Percentiles rank a stretch among this genome's conserved stretches.
Conservation (phyloP, 2,888 invertebrate species). For the Drosophila cyrtoloma region DNA sequence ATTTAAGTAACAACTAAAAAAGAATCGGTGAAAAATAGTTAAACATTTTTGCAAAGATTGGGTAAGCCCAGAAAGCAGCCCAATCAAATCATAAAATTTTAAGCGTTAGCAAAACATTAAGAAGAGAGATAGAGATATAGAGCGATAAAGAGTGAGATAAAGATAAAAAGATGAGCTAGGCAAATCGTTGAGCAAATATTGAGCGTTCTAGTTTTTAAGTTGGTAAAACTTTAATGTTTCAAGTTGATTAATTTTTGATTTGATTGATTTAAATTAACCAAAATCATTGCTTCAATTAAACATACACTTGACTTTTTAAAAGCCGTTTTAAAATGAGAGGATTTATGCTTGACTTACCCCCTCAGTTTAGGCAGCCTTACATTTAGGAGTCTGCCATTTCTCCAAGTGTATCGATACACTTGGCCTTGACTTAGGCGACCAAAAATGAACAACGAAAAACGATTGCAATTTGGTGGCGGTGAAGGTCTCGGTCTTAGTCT, state of each 20-base stretch:
- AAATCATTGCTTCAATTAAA: not conserved
- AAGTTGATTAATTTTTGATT: not conserved
- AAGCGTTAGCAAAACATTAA: too few species aligned
- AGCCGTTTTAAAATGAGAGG: not conserved
- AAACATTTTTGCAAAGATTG: too few species aligned
- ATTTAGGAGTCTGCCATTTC: not conserved
- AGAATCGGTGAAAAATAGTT: too few species aligned
- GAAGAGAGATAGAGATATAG: not conserved
- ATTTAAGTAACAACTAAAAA: not conserved
- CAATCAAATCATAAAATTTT: too few species aligned
- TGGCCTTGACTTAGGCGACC: slow-evolving; percentile 50
- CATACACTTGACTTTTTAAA: not conserved
- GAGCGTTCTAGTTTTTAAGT: not conserved
- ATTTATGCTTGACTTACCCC: not conserved
- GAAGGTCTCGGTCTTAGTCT: slow-evolving; percentile 52
- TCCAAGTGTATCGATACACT: slow-evolving; percentile 6
- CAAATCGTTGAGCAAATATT: not conserved
- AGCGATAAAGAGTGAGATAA: not conserved
- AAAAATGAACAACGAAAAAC: slow-evolving; percentile 19
- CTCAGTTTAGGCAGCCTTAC: not conserved
- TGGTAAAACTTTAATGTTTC: not conserved
- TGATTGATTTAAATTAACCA: not conserved
- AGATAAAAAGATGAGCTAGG: not conserved
- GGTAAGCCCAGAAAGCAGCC: too few species aligned
- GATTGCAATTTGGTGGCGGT: slow-evolving; percentile 38